These are phyloP conservation scores for Ophonus ardosiacus DNA, from an alignment of 2,888 invertebrate species.

Conservation along the genomic window DNA sequence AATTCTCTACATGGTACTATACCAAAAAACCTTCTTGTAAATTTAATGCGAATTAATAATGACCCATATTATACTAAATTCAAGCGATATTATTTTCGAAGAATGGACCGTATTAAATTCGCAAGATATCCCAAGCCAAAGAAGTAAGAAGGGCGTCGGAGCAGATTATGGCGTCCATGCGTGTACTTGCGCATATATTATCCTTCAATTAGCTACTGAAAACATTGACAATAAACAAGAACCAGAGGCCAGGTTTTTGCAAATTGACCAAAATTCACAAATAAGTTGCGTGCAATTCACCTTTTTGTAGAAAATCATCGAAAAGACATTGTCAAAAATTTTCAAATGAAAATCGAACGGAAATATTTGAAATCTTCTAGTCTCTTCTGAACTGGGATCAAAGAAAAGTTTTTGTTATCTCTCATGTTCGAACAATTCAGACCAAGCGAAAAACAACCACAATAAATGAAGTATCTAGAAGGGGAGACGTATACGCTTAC, in stretches of 20 bases:
- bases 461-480: not conserved
- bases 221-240: no score
- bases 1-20: not conserved
- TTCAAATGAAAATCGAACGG: constrained; percentile 53
- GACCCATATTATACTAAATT: not conserved
- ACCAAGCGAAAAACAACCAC: not conserved
- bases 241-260: no score
- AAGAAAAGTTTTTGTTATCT: not conserved
- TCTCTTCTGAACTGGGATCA: no score
- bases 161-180: not conserved
- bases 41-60: not conserved
- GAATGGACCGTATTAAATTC: not conserved
- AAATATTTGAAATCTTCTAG: constrained; percentile 62
- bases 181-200: not conserved
- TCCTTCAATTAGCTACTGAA: no score
- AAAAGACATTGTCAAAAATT: constrained; percentile 40
- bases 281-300: constrained; percentile 26
- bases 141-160: not conserved
- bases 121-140: not conserved
- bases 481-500: not conserved
- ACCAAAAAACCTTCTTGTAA: not conserved
- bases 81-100: not conserved
- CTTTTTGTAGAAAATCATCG: not conserved
- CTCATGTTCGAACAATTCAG: not conserved
- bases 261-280: no score